Percentiles rank a stretch among this genome's conserved stretches.
These are phyloP conservation scores for Cetonia aurata DNA, from an alignment of 2,888 invertebrate species.

Conservation along the genomic window DNA sequence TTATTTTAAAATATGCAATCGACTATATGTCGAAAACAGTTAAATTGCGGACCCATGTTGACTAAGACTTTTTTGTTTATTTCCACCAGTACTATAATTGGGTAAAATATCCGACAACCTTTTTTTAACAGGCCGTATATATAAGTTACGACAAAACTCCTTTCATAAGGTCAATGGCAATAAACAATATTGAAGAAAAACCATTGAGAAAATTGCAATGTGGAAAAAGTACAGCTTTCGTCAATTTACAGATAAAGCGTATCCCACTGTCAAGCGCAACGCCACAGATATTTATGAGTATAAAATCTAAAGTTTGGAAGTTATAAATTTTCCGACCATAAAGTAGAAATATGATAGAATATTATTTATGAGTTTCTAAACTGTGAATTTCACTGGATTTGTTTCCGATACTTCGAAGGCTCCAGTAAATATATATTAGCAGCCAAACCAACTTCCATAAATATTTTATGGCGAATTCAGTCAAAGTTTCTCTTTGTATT, in stretches of 20 bases:
- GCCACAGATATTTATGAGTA: conserved; percentile 21
- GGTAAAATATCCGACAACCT: too few relatives aligned
- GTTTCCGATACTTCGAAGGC: conserved; percentile 19
- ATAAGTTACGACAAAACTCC: too few relatives aligned
- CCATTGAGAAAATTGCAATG: background rate
- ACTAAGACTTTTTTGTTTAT: too few relatives aligned
- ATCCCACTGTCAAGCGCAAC: conserved; percentile 21
- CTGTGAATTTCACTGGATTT: conserved; percentile 29
- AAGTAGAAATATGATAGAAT: conserved; percentile 31
- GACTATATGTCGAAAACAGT: too few relatives aligned
- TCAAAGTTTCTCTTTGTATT: conserved; percentile 26
- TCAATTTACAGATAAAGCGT: conserved; percentile 23
- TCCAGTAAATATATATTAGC: background rate
- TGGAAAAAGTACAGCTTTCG: background rate
- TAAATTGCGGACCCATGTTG: too few relatives aligned
- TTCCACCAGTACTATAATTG: too few relatives aligned
- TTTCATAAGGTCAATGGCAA: too few relatives aligned
- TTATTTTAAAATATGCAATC: too few relatives aligned
- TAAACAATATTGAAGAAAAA: too few relatives aligned
- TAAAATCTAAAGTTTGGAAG: conserved; percentile 20
- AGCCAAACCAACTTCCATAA: conserved; percentile 15
- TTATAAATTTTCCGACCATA: conserved; percentile 30
- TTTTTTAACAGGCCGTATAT: too few relatives aligned
- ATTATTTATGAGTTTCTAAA: conserved; percentile 33
- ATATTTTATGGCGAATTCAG: conserved; percentile 26